Percentiles rank a stretch among this genome's conserved stretches.
Conservation (phyloP, 1,140 invertebrate species). For the Adelges cooleyi region DNA sequence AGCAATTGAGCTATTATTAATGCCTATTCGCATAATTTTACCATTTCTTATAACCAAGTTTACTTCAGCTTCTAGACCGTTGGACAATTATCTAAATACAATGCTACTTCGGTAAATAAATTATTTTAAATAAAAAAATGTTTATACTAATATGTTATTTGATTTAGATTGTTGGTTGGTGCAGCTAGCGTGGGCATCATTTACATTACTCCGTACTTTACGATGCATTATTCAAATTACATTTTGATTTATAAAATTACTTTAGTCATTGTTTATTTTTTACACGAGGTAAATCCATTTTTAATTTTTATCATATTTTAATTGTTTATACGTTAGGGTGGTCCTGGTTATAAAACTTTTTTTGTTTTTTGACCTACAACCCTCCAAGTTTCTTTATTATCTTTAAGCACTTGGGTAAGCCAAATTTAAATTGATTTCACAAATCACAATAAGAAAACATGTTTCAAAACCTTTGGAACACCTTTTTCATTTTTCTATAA, state of each 20-base stretch:
- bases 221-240: constrained; percentile 19
- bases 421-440: no score
- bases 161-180: constrained; percentile 15
- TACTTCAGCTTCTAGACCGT: constrained; percentile 73
- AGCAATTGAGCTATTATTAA: constrained; percentile 76
- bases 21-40: constrained; percentile 87
- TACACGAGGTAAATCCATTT: neutral
- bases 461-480: no score
- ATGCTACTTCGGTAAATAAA: constrained; percentile 63
- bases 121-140: neutral
- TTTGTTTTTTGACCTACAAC: no score
- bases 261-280: neutral
- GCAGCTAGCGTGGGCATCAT: constrained; percentile 71
- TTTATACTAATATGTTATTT: neutral
- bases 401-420: no score
- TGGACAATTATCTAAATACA: constrained; percentile 78
- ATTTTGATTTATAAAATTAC: neutral
- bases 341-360: no score
- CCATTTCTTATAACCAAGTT: constrained; percentile 80
- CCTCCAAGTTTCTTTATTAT: no score
- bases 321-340: no score
- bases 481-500: no score
- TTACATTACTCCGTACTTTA: constrained; percentile 66
- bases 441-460: no score
- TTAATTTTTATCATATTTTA: no score